Percentiles rank a stretch among this genome's conserved stretches.
Evolutionary conservation across 2,797 vertebrate genomes (phyloP).

Genomic region (Sparidentex hasta): DNA sequence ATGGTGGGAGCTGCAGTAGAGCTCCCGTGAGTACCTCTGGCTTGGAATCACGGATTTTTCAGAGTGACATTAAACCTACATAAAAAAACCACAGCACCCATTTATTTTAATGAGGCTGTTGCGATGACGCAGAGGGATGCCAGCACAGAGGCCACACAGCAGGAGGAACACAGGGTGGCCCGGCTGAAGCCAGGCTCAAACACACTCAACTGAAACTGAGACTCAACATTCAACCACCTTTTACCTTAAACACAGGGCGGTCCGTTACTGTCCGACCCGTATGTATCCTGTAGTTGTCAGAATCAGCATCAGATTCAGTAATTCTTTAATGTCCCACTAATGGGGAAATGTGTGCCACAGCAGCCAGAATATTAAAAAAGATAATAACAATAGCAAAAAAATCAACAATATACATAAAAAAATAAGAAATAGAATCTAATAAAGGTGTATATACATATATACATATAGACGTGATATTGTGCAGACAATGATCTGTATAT

Average conservation of each 20-base stretch:
- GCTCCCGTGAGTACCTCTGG: constrained; percentile 23
- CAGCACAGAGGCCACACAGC: not conserved
- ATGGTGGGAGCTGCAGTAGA: constrained; percentile 15
- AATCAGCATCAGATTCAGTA: too few relatives aligned
- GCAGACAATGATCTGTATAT: not conserved
- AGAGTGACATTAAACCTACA: constrained; percentile 17
- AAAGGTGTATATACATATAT: too few relatives aligned
- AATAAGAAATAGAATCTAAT: too few relatives aligned
- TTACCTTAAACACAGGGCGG: too few relatives aligned
- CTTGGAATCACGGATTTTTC: constrained; percentile 25
- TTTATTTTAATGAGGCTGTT: constrained; percentile 49
- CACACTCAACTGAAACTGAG: not conserved
- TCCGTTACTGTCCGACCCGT: not conserved
- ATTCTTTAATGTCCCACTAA: too few relatives aligned
- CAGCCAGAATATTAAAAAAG: too few relatives aligned
- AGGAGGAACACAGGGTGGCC: not conserved
- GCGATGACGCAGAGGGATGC: constrained; percentile 8
- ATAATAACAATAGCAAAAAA: too few relatives aligned
- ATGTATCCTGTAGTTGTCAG: too few relatives aligned
- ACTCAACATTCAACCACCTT: too few relatives aligned
- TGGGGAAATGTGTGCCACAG: too few relatives aligned
- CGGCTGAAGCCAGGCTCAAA: not conserved
- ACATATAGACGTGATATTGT: too few relatives aligned
- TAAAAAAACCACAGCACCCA: constrained; percentile 18
- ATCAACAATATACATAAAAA: too few relatives aligned